Base-by-base conservation (phyloP, 2,888 invertebrate species). In the Ectemnius lituratus region DNA sequence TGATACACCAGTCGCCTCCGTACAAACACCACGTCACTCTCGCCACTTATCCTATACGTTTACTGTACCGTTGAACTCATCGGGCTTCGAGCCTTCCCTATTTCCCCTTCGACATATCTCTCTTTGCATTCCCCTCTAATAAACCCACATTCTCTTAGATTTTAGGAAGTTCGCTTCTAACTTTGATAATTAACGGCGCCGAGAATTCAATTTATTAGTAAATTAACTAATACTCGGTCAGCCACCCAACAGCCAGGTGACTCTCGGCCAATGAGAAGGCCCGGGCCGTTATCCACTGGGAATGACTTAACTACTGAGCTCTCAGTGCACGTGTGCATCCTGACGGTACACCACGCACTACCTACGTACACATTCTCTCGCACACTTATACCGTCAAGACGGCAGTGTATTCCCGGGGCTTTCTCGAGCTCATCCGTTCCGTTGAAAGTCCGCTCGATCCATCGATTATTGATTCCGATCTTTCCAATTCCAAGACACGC, bases 171-270 rank as follows among this genome's bases (percentile, higher is more conserved):
- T 23, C 23, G 23, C 23, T 23, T 23, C 23, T 23, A 23, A 23
- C 2, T 23, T 23, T 23, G 23, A 23, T 23, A 23, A n/a, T n/a
- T n/a, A 23, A 3, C 23, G 3, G 2, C 3, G 23, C 23, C 3
- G 23, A 23, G 23, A 52, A n/a, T 52, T 52, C 52, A 2, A 16
- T 16, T 16, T 5, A 14, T 11, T 4, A 14, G 70, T 46, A 45
- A 69, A 61, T 67, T 62, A 58, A 73, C 58, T 58, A 64, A 47
- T 62, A 49, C 20, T 61, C 73, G 69, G 56, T 23, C 23, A 23
- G 3, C 64, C 72, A 80, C 80, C 80, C 78, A 72, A 70, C 70
- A 16, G 45, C 63, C 63, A 64, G 75, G 67, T 64, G 62, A 62
- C 59, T 60, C 62, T 23, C 67, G 18, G 61, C 14, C 52, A 16